These are phyloP conservation scores for Drosophila silvestris DNA, from an alignment of 2,888 invertebrate genomes.

Conservation along the genomic window DNA sequence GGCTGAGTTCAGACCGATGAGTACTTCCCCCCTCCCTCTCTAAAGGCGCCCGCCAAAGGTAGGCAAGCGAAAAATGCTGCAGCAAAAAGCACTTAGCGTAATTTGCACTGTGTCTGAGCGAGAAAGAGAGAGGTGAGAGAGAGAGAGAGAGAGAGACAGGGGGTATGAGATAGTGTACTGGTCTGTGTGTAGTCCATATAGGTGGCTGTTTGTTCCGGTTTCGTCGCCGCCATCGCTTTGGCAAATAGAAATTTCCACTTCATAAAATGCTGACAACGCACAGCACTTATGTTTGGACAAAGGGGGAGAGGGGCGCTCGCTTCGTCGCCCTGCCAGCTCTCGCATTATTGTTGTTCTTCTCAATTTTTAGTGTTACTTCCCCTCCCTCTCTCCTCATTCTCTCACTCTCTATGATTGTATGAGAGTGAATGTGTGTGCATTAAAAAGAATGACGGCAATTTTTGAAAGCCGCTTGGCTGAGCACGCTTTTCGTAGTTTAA, in stretches of 20 bases:
- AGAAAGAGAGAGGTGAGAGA: conserved; percentile 15
- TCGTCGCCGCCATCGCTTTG: conserved; percentile 65
- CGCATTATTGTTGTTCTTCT: conserved; percentile 32
- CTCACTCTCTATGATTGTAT: background rate
- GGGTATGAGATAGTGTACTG: conserved; percentile 16
- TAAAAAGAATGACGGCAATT: conserved; percentile 80
- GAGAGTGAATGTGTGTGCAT: conserved; percentile 52
- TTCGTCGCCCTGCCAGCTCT: conserved; percentile 32
- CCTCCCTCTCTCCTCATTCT: background rate
- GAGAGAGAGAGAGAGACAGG: too few relatives aligned
- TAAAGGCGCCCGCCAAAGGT: conserved; percentile 47
- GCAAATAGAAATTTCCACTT: conserved; percentile 82
- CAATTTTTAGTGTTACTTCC: conserved; percentile 32
- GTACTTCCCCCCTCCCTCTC: background rate
- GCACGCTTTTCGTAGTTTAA: conserved; percentile 54
- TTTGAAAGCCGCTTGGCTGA: conserved; percentile 52
- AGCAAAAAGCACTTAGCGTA: conserved; percentile 79
- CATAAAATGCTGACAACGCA: conserved; percentile 80
- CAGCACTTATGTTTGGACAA: conserved; percentile 68
- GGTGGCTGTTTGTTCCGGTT: conserved; percentile 74
- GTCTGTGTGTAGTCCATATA: conserved; percentile 22
- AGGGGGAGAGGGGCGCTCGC: conserved; percentile 1
- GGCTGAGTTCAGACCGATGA: conserved; percentile 24
- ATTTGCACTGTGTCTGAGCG: conserved; percentile 61
- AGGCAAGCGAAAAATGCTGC: conserved; percentile 65